Evolutionary conservation across 1,140 invertebrate species (phyloP).

Genomic region (Pseudomyrmex dendroicus): DNA sequence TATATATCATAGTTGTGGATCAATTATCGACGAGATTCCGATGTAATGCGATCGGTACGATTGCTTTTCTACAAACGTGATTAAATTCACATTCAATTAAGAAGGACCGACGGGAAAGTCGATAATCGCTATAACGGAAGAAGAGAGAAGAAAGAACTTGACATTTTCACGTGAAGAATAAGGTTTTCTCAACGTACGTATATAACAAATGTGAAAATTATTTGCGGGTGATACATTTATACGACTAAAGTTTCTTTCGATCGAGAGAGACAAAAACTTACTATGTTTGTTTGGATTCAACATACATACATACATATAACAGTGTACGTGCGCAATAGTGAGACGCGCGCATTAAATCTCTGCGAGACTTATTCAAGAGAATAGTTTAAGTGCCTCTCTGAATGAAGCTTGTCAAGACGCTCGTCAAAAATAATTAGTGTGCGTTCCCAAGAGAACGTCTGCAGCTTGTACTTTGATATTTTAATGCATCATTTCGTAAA

Average conservation of each 20-base stretch:
- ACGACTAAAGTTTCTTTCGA: neutral
- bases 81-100: slow-evolving; percentile 58
- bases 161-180: slow-evolving; percentile 9
- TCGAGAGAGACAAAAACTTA: slow-evolving; percentile 15
- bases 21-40: slow-evolving; percentile 49
- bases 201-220: neutral
- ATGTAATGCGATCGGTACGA: slow-evolving; percentile 43
- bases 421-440: slow-evolving; percentile 59
- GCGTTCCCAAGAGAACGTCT: slow-evolving; percentile 8
- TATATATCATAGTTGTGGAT: slow-evolving; percentile 41
- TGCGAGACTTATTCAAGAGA: slow-evolving; percentile 40
- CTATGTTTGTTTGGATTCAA: slow-evolving; percentile 4
- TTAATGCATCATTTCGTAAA: neutral
- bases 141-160: slow-evolving; percentile 1
- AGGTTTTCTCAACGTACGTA: neutral
- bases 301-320: neutral
- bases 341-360: slow-evolving; percentile 41
- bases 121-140: slow-evolving; percentile 43
- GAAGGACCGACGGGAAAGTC: slow-evolving; percentile 43
- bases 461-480: slow-evolving; percentile 7
- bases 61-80: slow-evolving; percentile 52
- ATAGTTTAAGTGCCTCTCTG: slow-evolving; percentile 56
- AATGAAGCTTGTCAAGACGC: slow-evolving; percentile 38
- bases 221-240: neutral
- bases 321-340: neutral